Evolutionary conservation across 2,113 vertebrate species (phyloP).

Genomic region (Stictonetta naevosa): DNA sequence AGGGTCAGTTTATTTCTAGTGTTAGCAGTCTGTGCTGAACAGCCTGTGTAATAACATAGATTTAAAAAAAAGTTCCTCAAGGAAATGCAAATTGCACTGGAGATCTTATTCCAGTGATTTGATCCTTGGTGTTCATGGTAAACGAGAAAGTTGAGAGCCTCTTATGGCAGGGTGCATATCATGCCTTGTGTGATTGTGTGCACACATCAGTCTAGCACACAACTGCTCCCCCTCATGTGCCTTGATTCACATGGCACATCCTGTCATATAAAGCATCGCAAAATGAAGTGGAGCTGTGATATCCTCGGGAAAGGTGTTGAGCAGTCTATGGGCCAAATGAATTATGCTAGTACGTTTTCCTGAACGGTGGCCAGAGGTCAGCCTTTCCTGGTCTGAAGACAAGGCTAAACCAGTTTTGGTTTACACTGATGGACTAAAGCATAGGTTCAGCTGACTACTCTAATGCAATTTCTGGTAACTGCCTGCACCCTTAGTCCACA

Average conservation of each 20-base stretch:
- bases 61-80: background rate
- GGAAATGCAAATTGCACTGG: background rate
- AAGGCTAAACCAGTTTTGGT: background rate
- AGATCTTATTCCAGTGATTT: background rate
- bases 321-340: rapidly evolving
- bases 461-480: background rate
- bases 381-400: background rate
- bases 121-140: background rate
- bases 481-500: background rate
- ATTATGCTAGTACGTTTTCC: background rate
- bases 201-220: rapidly evolving
- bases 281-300: background rate
- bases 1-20: background rate
- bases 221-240: background rate
- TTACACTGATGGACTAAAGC: background rate
- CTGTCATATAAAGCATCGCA: background rate
- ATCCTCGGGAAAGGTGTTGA: background rate
- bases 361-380: background rate
- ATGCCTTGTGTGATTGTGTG: background rate
- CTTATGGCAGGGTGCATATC: background rate
- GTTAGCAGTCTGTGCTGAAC: background rate
- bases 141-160: background rate
- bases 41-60: background rate
- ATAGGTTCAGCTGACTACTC: background rate
- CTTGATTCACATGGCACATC: rapidly evolving